Percentiles rank a stretch among this genome's conserved stretches.
phyloP scores from a whole-genome alignment of 2,888 invertebrate genomes.

The Tricholauxania praeusta region DNA sequence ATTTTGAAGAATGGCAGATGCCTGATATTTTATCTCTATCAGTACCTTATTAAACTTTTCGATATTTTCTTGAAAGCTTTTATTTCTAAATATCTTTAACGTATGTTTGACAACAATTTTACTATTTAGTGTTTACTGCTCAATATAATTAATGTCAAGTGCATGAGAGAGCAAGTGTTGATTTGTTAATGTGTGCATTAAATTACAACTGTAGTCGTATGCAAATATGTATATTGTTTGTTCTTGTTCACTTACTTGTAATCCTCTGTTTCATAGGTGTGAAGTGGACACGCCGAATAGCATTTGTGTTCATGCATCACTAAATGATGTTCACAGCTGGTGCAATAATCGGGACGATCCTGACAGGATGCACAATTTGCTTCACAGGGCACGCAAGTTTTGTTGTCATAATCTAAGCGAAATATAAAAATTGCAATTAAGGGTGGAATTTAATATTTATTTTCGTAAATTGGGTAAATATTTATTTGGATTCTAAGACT shows the following conservation, averaged over 20 bases:
- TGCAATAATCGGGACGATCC: slow-evolving; percentile 84
- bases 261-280: slow-evolving; percentile 88
- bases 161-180: background rate
- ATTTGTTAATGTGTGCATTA: slow-evolving; percentile 15
- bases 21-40: too few species aligned
- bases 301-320: slow-evolving; percentile 86
- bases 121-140: too few species aligned
- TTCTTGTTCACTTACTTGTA: slow-evolving; percentile 72
- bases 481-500: background rate
- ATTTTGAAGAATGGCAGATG: too few species aligned
- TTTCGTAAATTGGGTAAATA: background rate
- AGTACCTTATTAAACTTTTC: too few species aligned
- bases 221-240: background rate
- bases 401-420: slow-evolving; percentile 74
- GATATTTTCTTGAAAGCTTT: too few species aligned
- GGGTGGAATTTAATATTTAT: background rate
- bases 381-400: slow-evolving; percentile 86
- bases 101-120: too few species aligned
- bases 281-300: slow-evolving; percentile 83
- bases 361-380: slow-evolving; percentile 89
- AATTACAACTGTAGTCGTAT: background rate
- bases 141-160: too few species aligned
- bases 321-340: slow-evolving; percentile 89
- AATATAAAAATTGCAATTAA: background rate
- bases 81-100: too few species aligned